A percentile compares a stretch with the other conserved stretches of the same genome.
Conservation (phyloP, 2,888 invertebrate genomes). For the Andrena flavipes region DNA sequence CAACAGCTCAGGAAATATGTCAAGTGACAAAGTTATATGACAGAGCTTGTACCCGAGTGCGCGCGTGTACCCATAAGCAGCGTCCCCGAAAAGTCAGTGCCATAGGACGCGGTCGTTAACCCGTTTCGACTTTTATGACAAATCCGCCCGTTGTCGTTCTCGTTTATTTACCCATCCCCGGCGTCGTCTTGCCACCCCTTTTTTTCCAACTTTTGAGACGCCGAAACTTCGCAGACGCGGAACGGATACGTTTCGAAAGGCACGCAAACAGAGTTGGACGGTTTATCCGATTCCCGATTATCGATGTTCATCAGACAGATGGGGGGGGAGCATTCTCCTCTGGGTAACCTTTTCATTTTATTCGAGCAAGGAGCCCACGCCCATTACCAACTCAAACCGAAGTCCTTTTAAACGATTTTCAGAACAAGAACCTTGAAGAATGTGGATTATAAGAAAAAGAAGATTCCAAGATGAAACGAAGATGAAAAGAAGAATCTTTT, state of each 20-base stretch:
- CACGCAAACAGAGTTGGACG: slow-evolving; percentile 10
- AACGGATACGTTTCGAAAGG: slow-evolving; percentile 14
- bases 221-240: slow-evolving; percentile 49
- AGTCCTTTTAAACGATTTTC: slow-evolving; percentile 26
- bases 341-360: slow-evolving; percentile 26
- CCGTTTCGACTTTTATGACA: slow-evolving; percentile 38
- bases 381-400: slow-evolving; percentile 1
- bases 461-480: too few species aligned
- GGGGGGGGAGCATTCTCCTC: background rate
- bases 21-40: too few species aligned
- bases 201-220: slow-evolving; percentile 43
- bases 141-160: slow-evolving; percentile 15
- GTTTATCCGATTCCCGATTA: slow-evolving; percentile 52
- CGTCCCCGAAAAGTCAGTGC: too few species aligned
- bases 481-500: too few species aligned
- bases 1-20: too few species aligned
- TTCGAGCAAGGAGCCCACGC: background rate
- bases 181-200: background rate
- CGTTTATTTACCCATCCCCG: slow-evolving; percentile 28
- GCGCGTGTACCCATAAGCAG: too few species aligned
- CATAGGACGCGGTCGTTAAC: slow-evolving; percentile 47
- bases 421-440: background rate
- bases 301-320: slow-evolving; percentile 9
- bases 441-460: too few species aligned
- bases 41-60: too few species aligned